Evolutionary conservation across 1,140 invertebrate genomes (phyloP), one percentile per base, ranked within the genome.

Genomic region (Nasonia longicornis): DNA sequence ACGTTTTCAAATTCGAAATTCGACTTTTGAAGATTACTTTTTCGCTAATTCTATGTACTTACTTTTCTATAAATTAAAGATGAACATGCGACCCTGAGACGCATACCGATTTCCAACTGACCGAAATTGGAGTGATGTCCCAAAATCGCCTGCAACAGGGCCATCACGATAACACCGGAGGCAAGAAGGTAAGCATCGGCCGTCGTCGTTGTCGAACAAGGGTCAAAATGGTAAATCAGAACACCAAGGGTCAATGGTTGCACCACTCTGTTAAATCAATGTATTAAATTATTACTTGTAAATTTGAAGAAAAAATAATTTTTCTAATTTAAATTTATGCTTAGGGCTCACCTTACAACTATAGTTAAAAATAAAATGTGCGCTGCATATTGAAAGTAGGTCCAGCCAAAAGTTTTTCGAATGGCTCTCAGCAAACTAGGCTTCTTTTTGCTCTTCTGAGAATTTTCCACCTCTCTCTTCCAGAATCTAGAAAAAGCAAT

Each of bases 31-130:
- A 58, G 0, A 58, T n/a, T 14, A 2, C 4, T 4, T 58, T 11
- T 48, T 11, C 10, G 10, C 14, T 48, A 67, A 31, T 29, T 29
- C 22, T 20, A 66, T 42, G 26, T 38, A 78, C 78, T 81, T 87
- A 92, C 92, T 87, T 93, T 93, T 89, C 91, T 88, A 83, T 93
- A 93, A 70, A 93, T 88, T 26, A 93, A 85, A 1, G 92, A 92
- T 73, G 91, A 92, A 82, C 89, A 90, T 2, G 92, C 92, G 26
- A 92, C 88, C 82, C 92, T 86, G 81, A 92, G 85, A 84, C 91
- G 86, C 92, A 93, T 93, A 69, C 92, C 92, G 82, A 92, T 88
- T 84, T 91, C 87, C 82, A 87, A 82, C 82, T 87, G 87, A 31
- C 88, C 89, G 72, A 92, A 85, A 70, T 83, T 87, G 7, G 85